Evolutionary conservation across 2,888 invertebrate genomes (phyloP).

Genomic region (Tromatobia lineatoria): DNA sequence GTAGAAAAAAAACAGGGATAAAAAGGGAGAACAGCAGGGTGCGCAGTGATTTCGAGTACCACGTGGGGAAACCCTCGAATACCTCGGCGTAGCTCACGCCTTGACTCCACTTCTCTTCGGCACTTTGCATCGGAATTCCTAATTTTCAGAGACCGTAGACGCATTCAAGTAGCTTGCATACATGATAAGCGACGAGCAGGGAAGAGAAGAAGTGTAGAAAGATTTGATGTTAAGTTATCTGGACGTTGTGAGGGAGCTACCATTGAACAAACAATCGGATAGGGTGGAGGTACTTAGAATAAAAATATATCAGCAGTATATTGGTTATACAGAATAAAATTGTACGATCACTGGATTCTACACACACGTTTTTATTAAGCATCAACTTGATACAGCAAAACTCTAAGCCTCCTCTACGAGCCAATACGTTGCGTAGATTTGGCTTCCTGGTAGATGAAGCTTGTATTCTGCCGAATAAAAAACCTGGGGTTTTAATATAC

Average conservation of each 20-base stretch:
- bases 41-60: slow-evolving; percentile 57
- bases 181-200: slow-evolving; percentile 1
- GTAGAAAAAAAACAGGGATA: slow-evolving; percentile 39
- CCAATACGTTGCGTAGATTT: no score
- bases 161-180: slow-evolving; percentile 4
- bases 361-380: background rate
- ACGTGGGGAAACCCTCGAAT: slow-evolving; percentile 28
- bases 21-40: slow-evolving; percentile 33
- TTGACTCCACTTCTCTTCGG: slow-evolving; percentile 13
- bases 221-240: background rate
- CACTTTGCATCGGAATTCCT: slow-evolving; percentile 47
- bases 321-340: background rate
- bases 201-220: slow-evolving; percentile 14
- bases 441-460: no score
- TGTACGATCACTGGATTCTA: no score
- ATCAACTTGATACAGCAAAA: no score
- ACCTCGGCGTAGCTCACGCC: background rate
- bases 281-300: background rate
- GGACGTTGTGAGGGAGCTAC: background rate
- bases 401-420: background rate
- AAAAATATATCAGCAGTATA: background rate
- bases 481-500: no score
- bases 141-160: slow-evolving; percentile 45
- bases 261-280: background rate
- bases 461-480: no score